These are phyloP conservation scores for Drosophila aldrichi DNA, from an alignment of 2,888 invertebrate genomes.

Conservation along the genomic window DNA sequence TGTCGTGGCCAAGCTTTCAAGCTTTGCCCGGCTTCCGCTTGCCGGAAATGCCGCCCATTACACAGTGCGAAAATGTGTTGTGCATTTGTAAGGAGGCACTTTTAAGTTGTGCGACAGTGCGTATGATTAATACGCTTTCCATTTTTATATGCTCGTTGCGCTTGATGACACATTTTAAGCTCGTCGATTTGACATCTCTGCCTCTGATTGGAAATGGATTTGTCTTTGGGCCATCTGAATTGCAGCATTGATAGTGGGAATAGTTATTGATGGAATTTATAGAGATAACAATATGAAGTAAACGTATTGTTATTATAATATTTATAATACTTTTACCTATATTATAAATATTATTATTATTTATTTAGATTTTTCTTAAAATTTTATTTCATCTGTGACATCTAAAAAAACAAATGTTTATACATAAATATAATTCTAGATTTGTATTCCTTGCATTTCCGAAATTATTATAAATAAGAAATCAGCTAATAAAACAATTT, in stretches of 20 bases:
- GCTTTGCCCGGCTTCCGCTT: slow-evolving; percentile 35
- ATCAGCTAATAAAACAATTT: too few species aligned
- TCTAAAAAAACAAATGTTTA: too few species aligned
- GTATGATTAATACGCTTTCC: slow-evolving; percentile 67
- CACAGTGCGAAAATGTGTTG: slow-evolving; percentile 47
- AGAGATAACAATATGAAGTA: too few species aligned
- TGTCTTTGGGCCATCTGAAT: neutral
- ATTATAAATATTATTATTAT: too few species aligned
- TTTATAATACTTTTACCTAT: too few species aligned
- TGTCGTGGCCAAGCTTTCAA: slow-evolving; percentile 1
- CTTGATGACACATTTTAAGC: slow-evolving; percentile 14
- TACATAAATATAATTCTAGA: too few species aligned
- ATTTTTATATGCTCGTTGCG: slow-evolving; percentile 18
- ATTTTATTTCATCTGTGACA: too few species aligned
- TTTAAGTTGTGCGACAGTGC: slow-evolving; percentile 61
- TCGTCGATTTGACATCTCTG: slow-evolving; percentile 20
- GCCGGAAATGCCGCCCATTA: slow-evolving; percentile 66
- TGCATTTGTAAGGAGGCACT: slow-evolving; percentile 31
- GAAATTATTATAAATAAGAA: too few species aligned
- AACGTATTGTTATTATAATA: too few species aligned
- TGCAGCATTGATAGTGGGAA: neutral
- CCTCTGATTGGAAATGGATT: slow-evolving; percentile 14
- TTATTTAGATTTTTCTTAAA: too few species aligned
- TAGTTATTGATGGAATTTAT: neutral
- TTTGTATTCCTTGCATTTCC: too few species aligned